phyloP scores from a whole-genome alignment of 2,113 vertebrate genomes.

The Chinchilla lanigera region DNA sequence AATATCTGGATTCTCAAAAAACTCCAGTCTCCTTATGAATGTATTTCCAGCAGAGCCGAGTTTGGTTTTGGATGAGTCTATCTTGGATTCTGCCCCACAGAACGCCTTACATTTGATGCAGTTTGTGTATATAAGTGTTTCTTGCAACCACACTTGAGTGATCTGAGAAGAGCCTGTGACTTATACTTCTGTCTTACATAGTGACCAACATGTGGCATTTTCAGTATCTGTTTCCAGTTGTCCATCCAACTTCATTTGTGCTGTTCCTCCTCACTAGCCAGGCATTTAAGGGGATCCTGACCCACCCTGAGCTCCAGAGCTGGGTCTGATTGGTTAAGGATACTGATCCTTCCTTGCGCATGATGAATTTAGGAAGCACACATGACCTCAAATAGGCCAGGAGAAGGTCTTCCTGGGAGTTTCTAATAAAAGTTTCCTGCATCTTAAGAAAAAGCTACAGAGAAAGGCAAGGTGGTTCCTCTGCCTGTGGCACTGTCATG shows the following conservation, averaged over 20 bases:
- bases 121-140: background rate
- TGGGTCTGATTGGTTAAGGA: background rate
- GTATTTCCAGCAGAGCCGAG: constrained; percentile 2
- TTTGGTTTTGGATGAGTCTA: constrained; percentile 25
- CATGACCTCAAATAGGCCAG: background rate
- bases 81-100: background rate
- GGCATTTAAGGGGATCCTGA: background rate
- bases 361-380: background rate
- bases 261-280: background rate
- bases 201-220: background rate
- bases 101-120: background rate
- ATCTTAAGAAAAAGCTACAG: background rate
- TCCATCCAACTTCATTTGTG: background rate
- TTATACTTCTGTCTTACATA: background rate
- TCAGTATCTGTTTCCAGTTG: background rate
- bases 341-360: background rate
- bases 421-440: background rate
- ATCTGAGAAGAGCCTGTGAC: background rate
- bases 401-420: background rate
- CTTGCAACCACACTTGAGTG: background rate
- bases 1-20: constrained; percentile 45
- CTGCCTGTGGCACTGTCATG: background rate
- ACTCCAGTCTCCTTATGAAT: background rate
- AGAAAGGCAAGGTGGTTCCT: background rate
- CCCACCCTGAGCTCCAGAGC: background rate